Conservation (phyloP, 2,888 invertebrate species). For the Salpingus planirostris region DNA sequence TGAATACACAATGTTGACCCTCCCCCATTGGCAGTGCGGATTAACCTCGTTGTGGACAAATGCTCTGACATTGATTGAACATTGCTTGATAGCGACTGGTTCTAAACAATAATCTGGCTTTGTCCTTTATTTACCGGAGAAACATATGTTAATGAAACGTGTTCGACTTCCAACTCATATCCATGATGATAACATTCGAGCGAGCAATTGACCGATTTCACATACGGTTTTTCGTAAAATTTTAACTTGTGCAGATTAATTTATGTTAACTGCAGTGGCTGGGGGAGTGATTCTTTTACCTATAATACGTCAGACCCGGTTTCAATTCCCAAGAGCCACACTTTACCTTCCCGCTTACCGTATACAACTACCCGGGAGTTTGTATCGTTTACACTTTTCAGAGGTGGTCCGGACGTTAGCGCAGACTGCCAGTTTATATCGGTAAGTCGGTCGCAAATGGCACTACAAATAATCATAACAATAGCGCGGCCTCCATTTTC, state of each 20-base stretch:
- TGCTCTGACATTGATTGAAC: slow-evolving; percentile 23
- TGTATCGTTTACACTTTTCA: no score
- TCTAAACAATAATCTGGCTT: slow-evolving; percentile 22
- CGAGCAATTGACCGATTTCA: no score
- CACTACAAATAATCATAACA: slow-evolving; percentile 12
- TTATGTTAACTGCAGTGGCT: no score
- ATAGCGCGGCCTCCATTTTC: no score
- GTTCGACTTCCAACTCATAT: slow-evolving; percentile 15
- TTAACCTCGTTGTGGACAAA: slow-evolving; percentile 17
- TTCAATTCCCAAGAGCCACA: no score
- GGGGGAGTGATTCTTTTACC: no score
- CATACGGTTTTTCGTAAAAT: no score
- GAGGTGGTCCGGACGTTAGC: no score
- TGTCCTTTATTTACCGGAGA: slow-evolving; percentile 22
- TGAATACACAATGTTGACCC: slow-evolving; percentile 40
- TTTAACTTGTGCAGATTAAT: no score
- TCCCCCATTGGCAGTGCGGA: slow-evolving; percentile 14
- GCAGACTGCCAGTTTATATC: slow-evolving; percentile 8
- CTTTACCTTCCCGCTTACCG: no score
- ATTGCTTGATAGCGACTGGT: slow-evolving; percentile 20
- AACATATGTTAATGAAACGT: slow-evolving; percentile 18
- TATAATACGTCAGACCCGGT: no score
- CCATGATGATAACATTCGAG: slow-evolving; percentile 5
- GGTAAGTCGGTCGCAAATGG: slow-evolving; percentile 5
- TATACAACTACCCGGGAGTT: no score